Evolutionary conservation across 2,113 vertebrate genomes (phyloP).

Genomic region (Amphilophus citrinellus): DNA sequence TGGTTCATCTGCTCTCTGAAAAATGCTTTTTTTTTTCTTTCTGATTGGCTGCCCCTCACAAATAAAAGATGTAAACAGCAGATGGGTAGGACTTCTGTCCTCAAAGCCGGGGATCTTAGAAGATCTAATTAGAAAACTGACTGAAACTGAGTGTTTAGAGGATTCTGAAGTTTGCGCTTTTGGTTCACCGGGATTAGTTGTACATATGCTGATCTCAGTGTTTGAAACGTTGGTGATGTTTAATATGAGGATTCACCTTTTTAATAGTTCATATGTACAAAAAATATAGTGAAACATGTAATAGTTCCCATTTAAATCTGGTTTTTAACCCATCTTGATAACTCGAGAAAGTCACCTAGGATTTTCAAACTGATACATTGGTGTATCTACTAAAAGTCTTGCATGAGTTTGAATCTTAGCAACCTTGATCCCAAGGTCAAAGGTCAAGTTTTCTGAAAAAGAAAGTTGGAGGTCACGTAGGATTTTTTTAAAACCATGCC

Average conservation of each 20-base stretch:
- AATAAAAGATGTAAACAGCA: not conserved
- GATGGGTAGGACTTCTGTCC: not conserved
- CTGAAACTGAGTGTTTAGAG: not conserved
- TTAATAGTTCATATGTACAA: not conserved
- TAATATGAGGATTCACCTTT: not conserved
- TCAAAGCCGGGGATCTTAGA: not conserved
- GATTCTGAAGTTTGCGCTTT: not conserved
- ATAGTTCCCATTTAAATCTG: not conserved
- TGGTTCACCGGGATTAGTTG: not conserved
- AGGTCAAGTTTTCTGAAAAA: too few species aligned
- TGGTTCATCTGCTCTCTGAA: not conserved
- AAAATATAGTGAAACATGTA: not conserved
- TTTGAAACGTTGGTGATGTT: too few species aligned
- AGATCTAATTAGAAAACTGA: slow-evolving; percentile 1
- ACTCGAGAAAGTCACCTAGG: too few species aligned
- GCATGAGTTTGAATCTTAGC: too few species aligned
- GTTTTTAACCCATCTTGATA: not conserved
- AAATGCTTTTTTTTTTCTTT: not conserved
- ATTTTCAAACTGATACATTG: too few species aligned
- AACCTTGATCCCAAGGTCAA: too few species aligned
- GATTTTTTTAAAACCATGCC: too few species aligned
- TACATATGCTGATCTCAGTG: not conserved
- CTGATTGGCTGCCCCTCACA: not conserved
- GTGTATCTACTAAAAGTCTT: too few species aligned
- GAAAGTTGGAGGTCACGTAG: too few species aligned